Evolutionary conservation across 2,888 invertebrate species (phyloP).

Genomic region (Nycteola revayana): DNA sequence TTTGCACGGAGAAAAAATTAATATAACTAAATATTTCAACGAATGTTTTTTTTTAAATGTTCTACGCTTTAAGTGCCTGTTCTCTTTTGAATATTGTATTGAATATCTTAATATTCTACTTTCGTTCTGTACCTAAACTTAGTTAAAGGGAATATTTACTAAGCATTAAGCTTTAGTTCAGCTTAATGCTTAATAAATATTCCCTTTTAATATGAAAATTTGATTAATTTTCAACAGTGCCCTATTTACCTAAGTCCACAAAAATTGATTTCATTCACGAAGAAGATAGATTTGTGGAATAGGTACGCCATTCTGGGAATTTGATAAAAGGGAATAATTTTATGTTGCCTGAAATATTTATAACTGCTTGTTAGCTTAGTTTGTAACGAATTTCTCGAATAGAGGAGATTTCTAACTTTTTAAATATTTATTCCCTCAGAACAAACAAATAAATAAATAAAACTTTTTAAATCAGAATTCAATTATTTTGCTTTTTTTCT

Average conservation of each 20-base stretch:
- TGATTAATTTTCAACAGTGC: constrained; percentile 32
- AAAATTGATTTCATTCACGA: constrained; percentile 1
- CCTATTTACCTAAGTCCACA: constrained; percentile 4
- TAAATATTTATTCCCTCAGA: too few species aligned
- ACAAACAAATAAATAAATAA: too few species aligned
- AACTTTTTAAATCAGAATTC: too few species aligned
- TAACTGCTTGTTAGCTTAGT: too few species aligned
- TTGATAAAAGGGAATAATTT: constrained; percentile 5
- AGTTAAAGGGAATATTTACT: too few species aligned
- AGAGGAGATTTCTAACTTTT: too few species aligned
- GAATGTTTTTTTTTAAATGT: constrained; percentile 13
- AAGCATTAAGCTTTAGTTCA: too few species aligned
- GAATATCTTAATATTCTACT: constrained; percentile 9
- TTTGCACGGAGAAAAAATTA: too few species aligned
- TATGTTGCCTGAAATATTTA: too few species aligned
- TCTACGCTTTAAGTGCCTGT: constrained; percentile 8
- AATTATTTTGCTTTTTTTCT: too few species aligned
- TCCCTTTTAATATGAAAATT: constrained; percentile 14
- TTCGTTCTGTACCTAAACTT: constrained; percentile 14
- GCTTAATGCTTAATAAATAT: constrained; percentile 35
- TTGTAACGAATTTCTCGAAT: too few species aligned
- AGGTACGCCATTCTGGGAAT: background rate
- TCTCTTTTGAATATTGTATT: constrained; percentile 6
- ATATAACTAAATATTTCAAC: constrained; percentile 10
- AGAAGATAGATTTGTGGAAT: constrained; percentile 2